phyloP scores from a whole-genome alignment of 2,113 vertebrate species.

The Pedetes capensis region DNA sequence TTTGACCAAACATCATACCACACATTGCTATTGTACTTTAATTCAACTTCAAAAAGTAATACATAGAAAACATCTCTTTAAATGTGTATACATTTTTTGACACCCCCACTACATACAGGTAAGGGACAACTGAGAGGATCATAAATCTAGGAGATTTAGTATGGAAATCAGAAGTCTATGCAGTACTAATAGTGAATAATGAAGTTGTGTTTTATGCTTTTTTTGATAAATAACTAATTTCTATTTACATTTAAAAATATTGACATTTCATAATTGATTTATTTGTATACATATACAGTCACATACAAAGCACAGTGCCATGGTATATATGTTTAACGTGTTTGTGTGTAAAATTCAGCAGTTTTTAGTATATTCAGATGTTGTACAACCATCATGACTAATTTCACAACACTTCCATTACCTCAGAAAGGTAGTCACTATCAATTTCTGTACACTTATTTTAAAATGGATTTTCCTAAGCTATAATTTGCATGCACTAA shows the following conservation, averaged over 20 bases:
- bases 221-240: constrained; percentile 42
- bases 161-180: constrained; percentile 36
- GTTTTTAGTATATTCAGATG: neutral
- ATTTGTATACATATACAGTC: neutral
- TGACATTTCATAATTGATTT: constrained; percentile 33
- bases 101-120: neutral
- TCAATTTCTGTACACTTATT: neutral
- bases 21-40: too few relatives aligned
- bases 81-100: too few relatives aligned
- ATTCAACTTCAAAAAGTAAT: too few relatives aligned
- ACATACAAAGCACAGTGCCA: neutral
- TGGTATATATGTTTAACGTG: neutral
- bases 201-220: constrained; percentile 13
- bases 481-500: neutral
- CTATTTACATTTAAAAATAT: constrained; percentile 26
- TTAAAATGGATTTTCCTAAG: constrained; percentile 10
- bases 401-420: constrained; percentile 28
- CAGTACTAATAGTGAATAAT: constrained; percentile 13
- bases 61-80: too few relatives aligned
- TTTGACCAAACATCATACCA: too few relatives aligned
- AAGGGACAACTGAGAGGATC: neutral
- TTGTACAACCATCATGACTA: neutral
- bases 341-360: neutral
- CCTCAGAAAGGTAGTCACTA: neutral
- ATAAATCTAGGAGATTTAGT: constrained; percentile 29